A percentile compares a stretch with the other conserved stretches of the same genome.
Evolutionary conservation across 2,113 vertebrate species (phyloP).

Genomic region (Melanotaenia duboulayi): DNA sequence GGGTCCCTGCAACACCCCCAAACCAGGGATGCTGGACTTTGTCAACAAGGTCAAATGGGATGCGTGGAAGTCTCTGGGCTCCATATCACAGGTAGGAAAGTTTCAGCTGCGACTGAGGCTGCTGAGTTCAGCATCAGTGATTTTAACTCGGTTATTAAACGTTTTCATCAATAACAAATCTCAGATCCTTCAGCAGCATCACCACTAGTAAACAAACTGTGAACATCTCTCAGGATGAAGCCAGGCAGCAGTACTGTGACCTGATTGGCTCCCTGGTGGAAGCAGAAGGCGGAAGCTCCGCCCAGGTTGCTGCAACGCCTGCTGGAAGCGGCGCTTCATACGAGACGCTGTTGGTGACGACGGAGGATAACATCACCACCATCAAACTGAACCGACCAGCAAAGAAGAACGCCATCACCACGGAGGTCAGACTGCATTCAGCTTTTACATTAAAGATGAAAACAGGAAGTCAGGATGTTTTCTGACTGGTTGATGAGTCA

Average conservation of each 20-base stretch:
- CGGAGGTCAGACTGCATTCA: conserved; percentile 74
- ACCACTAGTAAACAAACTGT: neutral
- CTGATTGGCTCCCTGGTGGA: conserved; percentile 84
- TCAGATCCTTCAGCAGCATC: too few relatives aligned
- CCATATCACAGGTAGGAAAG: conserved; percentile 84
- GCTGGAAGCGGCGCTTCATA: conserved; percentile 61
- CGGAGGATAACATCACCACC: conserved; percentile 88
- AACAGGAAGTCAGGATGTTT: neutral
- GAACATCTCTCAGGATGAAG: conserved; percentile 82
- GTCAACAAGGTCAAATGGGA: conserved; percentile 95
- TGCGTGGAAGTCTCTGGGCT: conserved; percentile 89
- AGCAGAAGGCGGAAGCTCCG: conserved; percentile 68
- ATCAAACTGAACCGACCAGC: conserved; percentile 90
- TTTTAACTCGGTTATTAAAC: too few relatives aligned
- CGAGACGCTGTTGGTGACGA: conserved; percentile 84
- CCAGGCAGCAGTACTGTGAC: conserved; percentile 88
- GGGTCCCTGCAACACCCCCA: conserved; percentile 88
- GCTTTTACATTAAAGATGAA: too few relatives aligned
- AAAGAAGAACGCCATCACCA: conserved; percentile 91
- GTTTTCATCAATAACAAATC: too few relatives aligned
- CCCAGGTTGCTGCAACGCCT: conserved; percentile 46
- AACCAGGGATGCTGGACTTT: conserved; percentile 91
- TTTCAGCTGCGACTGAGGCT: too few relatives aligned
- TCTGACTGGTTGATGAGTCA: too few relatives aligned
- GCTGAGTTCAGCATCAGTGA: too few relatives aligned